Base-by-base conservation (phyloP, 2,797 vertebrate species). In the Hafferia zeledoni region DNA sequence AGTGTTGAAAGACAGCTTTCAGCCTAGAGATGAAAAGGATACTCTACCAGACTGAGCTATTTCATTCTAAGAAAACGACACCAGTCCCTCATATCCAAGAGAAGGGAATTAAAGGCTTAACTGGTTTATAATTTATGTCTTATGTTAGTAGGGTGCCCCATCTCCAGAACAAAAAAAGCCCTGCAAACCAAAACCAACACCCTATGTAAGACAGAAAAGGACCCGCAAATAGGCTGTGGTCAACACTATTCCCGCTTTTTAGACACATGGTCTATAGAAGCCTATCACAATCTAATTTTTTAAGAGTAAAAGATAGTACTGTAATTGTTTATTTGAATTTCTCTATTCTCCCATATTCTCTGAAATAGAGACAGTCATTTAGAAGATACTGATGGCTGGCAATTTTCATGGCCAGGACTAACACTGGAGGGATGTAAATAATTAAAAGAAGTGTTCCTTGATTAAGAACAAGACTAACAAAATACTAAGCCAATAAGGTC, bases 131-230 rank as follows among this genome's bases (percentile, higher is more conserved):
- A 24, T 57, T 57, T 49, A 7, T 5, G 7, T 35, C 33, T 27
- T 4, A 5, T 6, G 13, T 37, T 52, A 10, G 5, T 8, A 6
- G 2, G 22, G 8, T 8, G 59, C 8, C 4, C 3, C 25, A 60
- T 2, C 2, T 1, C 2, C 2, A 3, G 6, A 30, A 71, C 1
- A 39, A 52, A 90, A 92, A 41, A 55, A 41, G 6, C 1, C 14
- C 9, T 17, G 16, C 69, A n/a, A 52, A 41, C 17, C 12, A 50
- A 83, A 60, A 30, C 9, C 22, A 83, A 56, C 10, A 69, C 5
- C 9, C 9, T 30, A 63, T 0, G 1, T 17, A 49, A 57, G 53
- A 33, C 27, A 68, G 43, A 80, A 63, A 11, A 67, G 9, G 43
- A 64, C 3, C 25, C 49, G 28, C 41, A 68, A 78, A 87, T 13